Evolutionary conservation across 1,140 invertebrate species (phyloP).

Genomic region (Rhopalosiphum padi): DNA sequence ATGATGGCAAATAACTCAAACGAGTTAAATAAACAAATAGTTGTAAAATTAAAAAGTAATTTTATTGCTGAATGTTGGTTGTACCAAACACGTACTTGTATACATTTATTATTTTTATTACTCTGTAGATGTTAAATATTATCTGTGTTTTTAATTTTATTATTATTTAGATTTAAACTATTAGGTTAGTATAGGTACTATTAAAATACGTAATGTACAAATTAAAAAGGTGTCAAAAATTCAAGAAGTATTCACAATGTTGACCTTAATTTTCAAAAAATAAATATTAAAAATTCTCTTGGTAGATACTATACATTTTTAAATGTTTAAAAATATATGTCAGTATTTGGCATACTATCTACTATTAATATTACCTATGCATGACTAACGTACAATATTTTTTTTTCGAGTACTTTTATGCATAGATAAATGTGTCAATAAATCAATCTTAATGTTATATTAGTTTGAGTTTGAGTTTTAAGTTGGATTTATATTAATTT

Average conservation of each 20-base stretch:
- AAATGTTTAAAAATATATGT: no score
- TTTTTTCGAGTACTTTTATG: no score
- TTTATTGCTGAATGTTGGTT: not conserved
- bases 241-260: not conserved
- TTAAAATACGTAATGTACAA: not conserved
- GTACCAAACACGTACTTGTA: not conserved
- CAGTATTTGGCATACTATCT: no score
- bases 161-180: not conserved
- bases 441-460: not conserved
- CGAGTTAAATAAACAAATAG: not conserved
- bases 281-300: no score
- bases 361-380: no score
- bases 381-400: no score
- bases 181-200: not conserved
- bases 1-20: not conserved
- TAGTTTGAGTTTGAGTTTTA: no score
- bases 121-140: not conserved
- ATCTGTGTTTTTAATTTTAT: not conserved
- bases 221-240: not conserved
- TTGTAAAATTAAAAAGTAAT: conserved; percentile 10
- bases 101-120: conserved; percentile 11
- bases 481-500: no score
- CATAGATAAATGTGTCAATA: not conserved
- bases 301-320: no score
- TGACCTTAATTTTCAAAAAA: no score